Evolutionary conservation across 2,888 invertebrate species (phyloP).

Genomic region (Stramonita haemastoma): DNA sequence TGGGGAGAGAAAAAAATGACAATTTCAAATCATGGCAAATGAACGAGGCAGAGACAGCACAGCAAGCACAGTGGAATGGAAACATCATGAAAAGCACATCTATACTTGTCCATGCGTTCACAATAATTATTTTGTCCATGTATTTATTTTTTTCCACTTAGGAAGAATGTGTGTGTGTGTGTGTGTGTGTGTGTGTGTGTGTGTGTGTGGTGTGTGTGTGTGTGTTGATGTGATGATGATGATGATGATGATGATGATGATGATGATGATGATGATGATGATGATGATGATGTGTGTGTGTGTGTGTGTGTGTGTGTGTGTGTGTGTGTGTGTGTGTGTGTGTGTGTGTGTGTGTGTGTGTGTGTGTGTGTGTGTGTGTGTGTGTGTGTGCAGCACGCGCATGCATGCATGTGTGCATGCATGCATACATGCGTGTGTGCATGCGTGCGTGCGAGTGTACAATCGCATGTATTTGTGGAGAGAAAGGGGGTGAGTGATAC

Average conservation of each 20-base stretch:
- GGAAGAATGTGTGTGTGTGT: background rate
- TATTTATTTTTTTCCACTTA: too few relatives aligned
- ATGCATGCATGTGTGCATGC: background rate
- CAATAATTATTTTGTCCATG: too few relatives aligned
- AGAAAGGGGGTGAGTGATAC: background rate
- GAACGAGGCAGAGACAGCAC: too few relatives aligned
- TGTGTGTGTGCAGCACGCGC: background rate
- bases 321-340: background rate
- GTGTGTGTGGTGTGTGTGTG: background rate
- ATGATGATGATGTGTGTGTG: background rate
- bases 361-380: background rate
- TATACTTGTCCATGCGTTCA: too few relatives aligned
- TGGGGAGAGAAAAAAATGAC: too few relatives aligned
- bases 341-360: slow-evolving; percentile 16
- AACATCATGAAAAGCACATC: too few relatives aligned
- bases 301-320: background rate
- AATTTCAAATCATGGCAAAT: too few relatives aligned
- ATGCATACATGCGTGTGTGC: background rate
- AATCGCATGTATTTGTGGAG: background rate
- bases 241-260: background rate
- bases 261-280: background rate
- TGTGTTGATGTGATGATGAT: background rate
- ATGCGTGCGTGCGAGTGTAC: background rate
- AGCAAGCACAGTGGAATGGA: too few relatives aligned
- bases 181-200: background rate